Evolutionary conservation across 1,140 invertebrate genomes (phyloP), one percentile per base, ranked within the genome.

Genomic region (Acromyrmex heyeri): DNA sequence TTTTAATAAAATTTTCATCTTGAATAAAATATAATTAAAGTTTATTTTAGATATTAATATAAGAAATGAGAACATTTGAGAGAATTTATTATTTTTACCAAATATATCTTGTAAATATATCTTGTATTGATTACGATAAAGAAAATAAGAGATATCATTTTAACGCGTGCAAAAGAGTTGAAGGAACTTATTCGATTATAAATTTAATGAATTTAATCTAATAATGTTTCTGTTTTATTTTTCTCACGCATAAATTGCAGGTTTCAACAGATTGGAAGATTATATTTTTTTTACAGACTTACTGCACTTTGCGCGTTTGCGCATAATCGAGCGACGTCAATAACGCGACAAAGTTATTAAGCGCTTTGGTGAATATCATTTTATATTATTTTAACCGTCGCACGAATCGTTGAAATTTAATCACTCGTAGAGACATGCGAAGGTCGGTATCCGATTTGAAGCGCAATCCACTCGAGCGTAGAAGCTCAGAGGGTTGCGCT

Each of bases 401-500:
- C 38, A 16, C 21, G 34, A 62, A 67, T 75, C 24, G 79, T 67
- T 48, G 50, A 67, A 76, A 85, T 65, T 83, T 85, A 86, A 86
- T 75, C 55, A 61, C 61, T 69, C 69, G 82, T 64, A 30, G 72
- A 86, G 61, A 57, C 48, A 21, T 8, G 44, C 38, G 18, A 38
- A 85, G 62, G 57, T 48, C 30, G 76, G 57, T 48, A 85, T 65
- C 79, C 57, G 87, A 82, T 86, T 50, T 62, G 48, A 38, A 70
- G 67, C 55, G 59, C 57, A 67, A 55, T 55, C 24, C 57, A 83
- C 62, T 91, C 77, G 86, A 90, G 89, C 86, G 83, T 91, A 79
- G 83, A 88, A 79, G 86, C 78, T 16, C 67, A 85, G 78, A 85
- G 90, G 89, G 87, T 67, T 76, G 86, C 75, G 75, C 34, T 62